Evolutionary conservation across 2,113 vertebrate species (phyloP).

Genomic region (Patagioenas fasciata): DNA sequence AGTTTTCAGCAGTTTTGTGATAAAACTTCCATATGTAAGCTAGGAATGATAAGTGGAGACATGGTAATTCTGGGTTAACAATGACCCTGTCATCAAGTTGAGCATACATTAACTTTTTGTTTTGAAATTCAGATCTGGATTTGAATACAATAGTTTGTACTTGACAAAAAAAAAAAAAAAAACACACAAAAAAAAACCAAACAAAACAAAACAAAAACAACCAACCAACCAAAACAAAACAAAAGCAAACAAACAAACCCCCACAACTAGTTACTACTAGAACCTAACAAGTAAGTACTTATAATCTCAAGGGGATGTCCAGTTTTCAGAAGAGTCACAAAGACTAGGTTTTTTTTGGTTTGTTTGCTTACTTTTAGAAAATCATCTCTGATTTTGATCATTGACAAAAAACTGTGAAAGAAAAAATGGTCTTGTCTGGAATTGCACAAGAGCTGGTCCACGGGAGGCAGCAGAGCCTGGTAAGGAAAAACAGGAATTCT

Average conservation of each 20-base stretch:
- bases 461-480: not conserved
- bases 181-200: no score
- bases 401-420: not conserved
- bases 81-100: not conserved
- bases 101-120: not conserved
- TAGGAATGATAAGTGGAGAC: not conserved
- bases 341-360: not conserved
- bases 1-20: not conserved
- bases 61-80: not conserved
- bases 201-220: no score
- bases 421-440: not conserved
- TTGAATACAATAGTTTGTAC: not conserved
- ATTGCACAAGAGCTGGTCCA: not conserved
- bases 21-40: not conserved
- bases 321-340: not conserved
- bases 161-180: not conserved
- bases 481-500: not conserved
- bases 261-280: not conserved
- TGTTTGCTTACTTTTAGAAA: not conserved
- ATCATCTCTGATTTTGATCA: not conserved
- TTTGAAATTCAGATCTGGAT: not conserved
- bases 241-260: no score
- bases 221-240: no score
- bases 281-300: not conserved
- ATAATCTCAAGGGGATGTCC: not conserved